phyloP scores from a whole-genome alignment of 2,113 vertebrate species.

The Calyptommatus sinebrachiatus region DNA sequence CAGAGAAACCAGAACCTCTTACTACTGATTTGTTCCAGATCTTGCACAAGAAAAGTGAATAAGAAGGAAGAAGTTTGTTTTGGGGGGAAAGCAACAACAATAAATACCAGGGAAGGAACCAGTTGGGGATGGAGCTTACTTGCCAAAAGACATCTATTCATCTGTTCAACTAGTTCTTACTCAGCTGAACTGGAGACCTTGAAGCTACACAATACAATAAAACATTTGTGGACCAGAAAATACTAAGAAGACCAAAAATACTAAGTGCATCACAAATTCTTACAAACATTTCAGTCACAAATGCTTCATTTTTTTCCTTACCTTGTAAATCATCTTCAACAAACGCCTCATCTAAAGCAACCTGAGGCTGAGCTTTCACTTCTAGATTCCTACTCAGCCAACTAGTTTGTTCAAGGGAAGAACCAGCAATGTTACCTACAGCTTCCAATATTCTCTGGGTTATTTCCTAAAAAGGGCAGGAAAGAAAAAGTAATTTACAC shows the following conservation, averaged over 20 bases:
- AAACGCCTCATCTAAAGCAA: slow-evolving; percentile 80
- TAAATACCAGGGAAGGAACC: no score
- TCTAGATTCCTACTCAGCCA: slow-evolving; percentile 97
- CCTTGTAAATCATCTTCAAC: slow-evolving; percentile 76
- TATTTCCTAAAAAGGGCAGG: slow-evolving; percentile 79
- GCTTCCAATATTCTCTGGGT: slow-evolving; percentile 92
- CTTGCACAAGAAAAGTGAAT: no score
- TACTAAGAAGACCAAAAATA: background rate
- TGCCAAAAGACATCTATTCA: no score
- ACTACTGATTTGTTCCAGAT: background rate
- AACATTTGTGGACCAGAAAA: background rate
- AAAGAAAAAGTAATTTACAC: background rate
- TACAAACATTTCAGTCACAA: background rate
- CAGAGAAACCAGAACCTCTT: background rate
- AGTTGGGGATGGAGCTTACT: no score
- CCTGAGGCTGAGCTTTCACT: slow-evolving; percentile 94
- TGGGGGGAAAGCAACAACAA: no score
- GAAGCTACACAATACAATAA: background rate
- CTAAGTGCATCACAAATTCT: no score
- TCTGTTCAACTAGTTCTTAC: background rate
- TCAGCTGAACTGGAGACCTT: background rate
- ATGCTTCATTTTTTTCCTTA: slow-evolving; percentile 49
- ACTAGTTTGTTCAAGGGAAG: slow-evolving; percentile 95
- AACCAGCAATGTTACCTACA: slow-evolving; percentile 89
- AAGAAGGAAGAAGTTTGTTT: no score